Percentiles rank a stretch among this genome's conserved stretches.
phyloP scores from a whole-genome alignment of 2,113 vertebrate genomes.

The Tachysurus vachellii region DNA sequence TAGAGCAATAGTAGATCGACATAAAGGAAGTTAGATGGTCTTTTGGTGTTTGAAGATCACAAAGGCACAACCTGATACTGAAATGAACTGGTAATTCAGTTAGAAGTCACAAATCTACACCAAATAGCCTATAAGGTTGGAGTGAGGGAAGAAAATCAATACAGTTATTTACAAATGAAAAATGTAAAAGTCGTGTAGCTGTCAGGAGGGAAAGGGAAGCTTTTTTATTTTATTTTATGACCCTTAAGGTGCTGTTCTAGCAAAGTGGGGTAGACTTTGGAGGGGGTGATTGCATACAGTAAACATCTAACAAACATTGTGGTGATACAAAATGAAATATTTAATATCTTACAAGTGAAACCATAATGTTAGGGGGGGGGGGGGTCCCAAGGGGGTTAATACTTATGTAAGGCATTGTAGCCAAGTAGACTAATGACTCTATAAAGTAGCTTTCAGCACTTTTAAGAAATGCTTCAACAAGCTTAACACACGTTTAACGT shows the following conservation, averaged over 20 bases:
- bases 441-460: background rate
- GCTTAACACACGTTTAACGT: background rate
- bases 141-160: background rate
- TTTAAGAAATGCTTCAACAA: conserved; percentile 1
- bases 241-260: background rate
- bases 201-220: background rate
- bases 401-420: background rate
- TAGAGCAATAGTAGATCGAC: conserved; percentile 12
- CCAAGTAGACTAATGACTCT: background rate
- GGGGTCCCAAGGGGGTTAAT: background rate
- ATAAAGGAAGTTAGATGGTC: background rate
- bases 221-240: background rate
- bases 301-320: background rate
- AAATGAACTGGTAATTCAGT: background rate
- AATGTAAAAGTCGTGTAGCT: background rate
- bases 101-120: background rate
- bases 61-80: background rate
- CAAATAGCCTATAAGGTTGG: background rate
- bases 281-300: background rate
- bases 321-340: background rate
- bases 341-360: background rate
- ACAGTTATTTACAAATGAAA: background rate
- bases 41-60: background rate
- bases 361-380: background rate
- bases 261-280: background rate